phyloP scores from a whole-genome alignment of 2,113 vertebrate genomes.

The Egretta garzetta region DNA sequence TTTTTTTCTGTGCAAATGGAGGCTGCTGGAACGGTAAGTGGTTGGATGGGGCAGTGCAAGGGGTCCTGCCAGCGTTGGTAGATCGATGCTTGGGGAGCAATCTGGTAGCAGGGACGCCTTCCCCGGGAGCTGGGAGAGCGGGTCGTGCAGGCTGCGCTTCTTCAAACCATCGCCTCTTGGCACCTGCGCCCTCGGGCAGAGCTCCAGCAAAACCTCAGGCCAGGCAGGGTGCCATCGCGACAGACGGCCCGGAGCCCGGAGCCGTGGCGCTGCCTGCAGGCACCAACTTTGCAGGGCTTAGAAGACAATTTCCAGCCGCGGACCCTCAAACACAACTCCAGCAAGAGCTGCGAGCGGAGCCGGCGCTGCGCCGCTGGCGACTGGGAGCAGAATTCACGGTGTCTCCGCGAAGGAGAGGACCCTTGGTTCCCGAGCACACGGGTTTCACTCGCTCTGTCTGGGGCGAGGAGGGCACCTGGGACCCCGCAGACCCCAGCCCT shows the following conservation, averaged over 20 bases:
- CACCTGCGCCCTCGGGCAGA: background rate
- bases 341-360: rapidly evolving
- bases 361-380: rapidly evolving
- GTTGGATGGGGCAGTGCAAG: background rate
- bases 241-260: conserved; percentile 8
- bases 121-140: background rate
- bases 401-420: background rate
- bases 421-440: background rate
- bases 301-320: background rate
- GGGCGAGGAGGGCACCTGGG: background rate
- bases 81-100: background rate
- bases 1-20: background rate
- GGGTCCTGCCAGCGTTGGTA: background rate
- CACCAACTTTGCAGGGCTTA: background rate
- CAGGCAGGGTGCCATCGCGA: background rate
- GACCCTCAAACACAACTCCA: background rate
- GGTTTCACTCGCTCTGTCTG: background rate
- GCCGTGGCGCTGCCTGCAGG: background rate
- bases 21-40: background rate
- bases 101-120: background rate
- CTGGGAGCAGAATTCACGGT: rapidly evolving
- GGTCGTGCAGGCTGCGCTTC: background rate
- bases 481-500: too few relatives aligned
- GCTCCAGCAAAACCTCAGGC: background rate
- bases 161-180: background rate